Evolutionary conservation across 2,888 invertebrate species (phyloP), one percentile per base, ranked within the genome.

Genomic region (Trisateles emortualis): DNA sequence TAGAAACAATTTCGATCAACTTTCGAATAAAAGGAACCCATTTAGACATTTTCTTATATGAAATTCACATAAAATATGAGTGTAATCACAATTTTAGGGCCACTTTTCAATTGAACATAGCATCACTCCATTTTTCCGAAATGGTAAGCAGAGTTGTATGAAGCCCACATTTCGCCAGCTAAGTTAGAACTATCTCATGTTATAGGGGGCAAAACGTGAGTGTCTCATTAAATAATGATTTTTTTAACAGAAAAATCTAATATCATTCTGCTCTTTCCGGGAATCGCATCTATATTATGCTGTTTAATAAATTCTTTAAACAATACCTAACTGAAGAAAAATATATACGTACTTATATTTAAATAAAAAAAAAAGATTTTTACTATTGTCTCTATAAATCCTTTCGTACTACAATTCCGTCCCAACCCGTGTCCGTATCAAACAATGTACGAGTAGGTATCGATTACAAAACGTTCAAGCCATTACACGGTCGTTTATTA

Each of bases 401-500:
- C 11, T 40, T n/a, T 50, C 49, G 44, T 33, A 14, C 10, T 47
- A 50, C 39, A 57, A 54, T 47, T 39, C 33, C n/a, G 39, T 45
- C 33, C 52, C 49, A 49, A 53, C 57, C 43, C 50, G 45, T 47
- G 49, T 11, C 50, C 45, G 39, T 55, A 45, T 38, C 35, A 54
- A 59, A 53, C 41, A 59, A 44, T 62, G 44, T 66, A n/a, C n/a
- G n/a, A n/a, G n/a, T n/a, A n/a, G n/a, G n/a, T n/a, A 73, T 73
- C 67, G 73, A 72, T 73, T 69, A 55, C 68, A 63, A 63, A 68
- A 52, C 61, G 46, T 60, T 49, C 51, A 62, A 63, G 66, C 74
- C 53, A 71, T 66, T 61, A 59, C 64, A 56, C 53, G 65, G 67
- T 67, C 62, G 64, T 78, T 76, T 72, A 78, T 78, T 75, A 79